Percentiles rank a stretch among this genome's conserved stretches.
Conservation (phyloP, 1,140 invertebrate species). For the Brachionus calyciflorus region DNA sequence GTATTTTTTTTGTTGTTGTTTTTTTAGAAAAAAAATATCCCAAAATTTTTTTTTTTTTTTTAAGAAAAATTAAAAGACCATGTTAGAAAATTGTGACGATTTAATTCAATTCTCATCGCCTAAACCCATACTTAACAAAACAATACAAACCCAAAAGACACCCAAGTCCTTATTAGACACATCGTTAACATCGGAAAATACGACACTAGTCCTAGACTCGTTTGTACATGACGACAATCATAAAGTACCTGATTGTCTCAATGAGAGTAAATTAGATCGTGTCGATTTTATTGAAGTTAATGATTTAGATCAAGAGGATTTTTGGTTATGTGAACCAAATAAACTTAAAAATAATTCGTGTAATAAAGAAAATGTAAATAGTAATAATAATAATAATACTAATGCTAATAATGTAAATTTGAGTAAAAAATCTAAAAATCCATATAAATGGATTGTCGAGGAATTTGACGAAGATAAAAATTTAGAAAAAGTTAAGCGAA, state of each 20-base stretch:
- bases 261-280: not conserved
- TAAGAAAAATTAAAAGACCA: not conserved
- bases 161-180: not conserved
- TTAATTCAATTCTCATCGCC: constrained; percentile 35
- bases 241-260: not conserved
- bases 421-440: not conserved
- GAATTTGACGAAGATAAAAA: constrained; percentile 40
- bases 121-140: not conserved
- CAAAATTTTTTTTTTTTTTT: not conserved
- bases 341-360: not conserved
- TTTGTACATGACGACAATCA: not conserved
- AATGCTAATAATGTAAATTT: too few species aligned
- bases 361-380: constrained; percentile 21
- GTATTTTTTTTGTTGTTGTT: not conserved
- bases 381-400: too few species aligned
- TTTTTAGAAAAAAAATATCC: too few species aligned
- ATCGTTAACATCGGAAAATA: not conserved
- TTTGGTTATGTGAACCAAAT: constrained; percentile 6
- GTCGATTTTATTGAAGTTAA: constrained; percentile 14
- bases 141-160: not conserved
- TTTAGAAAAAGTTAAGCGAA: constrained; percentile 37
- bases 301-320: not conserved
- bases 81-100: constrained; percentile 25
- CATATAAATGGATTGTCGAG: constrained; percentile 37
- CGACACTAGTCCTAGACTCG: not conserved